Base-by-base conservation (phyloP, 2,797 vertebrate genomes). In the Sebastes hubbsi region DNA sequence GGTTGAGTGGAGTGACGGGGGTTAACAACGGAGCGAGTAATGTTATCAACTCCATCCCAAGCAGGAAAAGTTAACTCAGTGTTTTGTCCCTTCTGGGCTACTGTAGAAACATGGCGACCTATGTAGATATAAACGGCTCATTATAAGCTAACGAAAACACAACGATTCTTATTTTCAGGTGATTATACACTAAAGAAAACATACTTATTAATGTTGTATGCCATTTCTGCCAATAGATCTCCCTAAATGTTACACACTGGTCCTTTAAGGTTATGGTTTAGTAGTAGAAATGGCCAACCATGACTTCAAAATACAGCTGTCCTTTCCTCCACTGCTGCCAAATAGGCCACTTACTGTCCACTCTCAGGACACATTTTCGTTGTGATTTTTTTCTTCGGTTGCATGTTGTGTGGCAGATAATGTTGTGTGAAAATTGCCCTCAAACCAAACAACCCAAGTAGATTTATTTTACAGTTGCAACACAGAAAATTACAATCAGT, bases 171-270 rank as follows among this genome's bases (percentile, higher is more conserved):
- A 49, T 49, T 49, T 1, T 49, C 18, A 49, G 46, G 16, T 49
- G 46, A 49, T 20, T 20, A 0, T 49, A 49, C 46, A 49, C 46
- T 49, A 49, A 2, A 49, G 18, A 49, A 49, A 49, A 49, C 46
- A 49, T 49, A 49, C 46, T 49, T 49, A 2, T 49, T 20, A 49
- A 49, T 20, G 16, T 49, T 49, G 16, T 0, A 49, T 49, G 16
- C 0, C 7, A 2, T 49, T 0, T 49, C 0, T 20, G 16, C 42
- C 42, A 49, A 49, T 49, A 0, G 16, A 20, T 49, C 16, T 8
- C 42, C 42, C 42, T 20, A 20, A 7, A 49, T 49, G 42, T 20
- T 49, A 49, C 46, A 49, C 46, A 49, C 18, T 20, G 18, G 3
- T 0, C 46, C 3, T 49, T 49, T 54, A 69, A 62, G 30, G 62